Evolutionary conservation across 1,140 invertebrate genomes (phyloP), one percentile per base, ranked within the genome.

Genomic region (Cyrtorhinus lividipennis): DNA sequence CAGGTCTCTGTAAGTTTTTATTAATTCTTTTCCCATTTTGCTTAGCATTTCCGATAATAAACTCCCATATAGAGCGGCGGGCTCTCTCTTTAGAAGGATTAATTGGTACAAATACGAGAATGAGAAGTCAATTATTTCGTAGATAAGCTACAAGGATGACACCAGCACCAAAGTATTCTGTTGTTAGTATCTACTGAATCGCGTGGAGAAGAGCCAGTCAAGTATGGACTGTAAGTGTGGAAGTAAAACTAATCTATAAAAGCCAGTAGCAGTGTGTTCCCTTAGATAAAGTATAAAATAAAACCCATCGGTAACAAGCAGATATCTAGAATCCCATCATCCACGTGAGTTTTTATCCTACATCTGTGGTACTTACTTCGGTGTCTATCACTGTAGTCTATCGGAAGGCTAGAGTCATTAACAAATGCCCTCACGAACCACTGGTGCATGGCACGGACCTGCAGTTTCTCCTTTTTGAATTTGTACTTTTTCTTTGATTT

Each of bases 401-500:
- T 58, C 25, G 67, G 62, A 13, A 64, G 59, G 59, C 62, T 67
- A 24, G 53, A 53, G 24, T 68, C 66, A 59, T 67, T 60, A 13
- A 66, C 67, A 64, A 68, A 66, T 15, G 65, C 63, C 23, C 65
- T 65, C 27, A 66, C 64, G 62, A 68, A 68, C 67, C 67, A 68
- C 38, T 65, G 65, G 53, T 68, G 67, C 24, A 68, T 61, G 10
- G 64, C 65, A 23, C 63, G 60, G 24, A 64, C 64, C 53, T 67
- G 66, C 24, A 66, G 64, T 53, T 67, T 67, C 62, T 68, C 65
- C 56, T 64, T 65, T 66, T 68, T 66, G 12, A 66, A 66, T 60
- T 66, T 68, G 44, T 56, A 38, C n/a, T 53, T 61, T 62, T 61
- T 65, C 64, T 66, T 66, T 15, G 62, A 22, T 63, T 63, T 63